phyloP scores from a whole-genome alignment of 1,140 invertebrate genomes.

The Drosophila nasuta region DNA sequence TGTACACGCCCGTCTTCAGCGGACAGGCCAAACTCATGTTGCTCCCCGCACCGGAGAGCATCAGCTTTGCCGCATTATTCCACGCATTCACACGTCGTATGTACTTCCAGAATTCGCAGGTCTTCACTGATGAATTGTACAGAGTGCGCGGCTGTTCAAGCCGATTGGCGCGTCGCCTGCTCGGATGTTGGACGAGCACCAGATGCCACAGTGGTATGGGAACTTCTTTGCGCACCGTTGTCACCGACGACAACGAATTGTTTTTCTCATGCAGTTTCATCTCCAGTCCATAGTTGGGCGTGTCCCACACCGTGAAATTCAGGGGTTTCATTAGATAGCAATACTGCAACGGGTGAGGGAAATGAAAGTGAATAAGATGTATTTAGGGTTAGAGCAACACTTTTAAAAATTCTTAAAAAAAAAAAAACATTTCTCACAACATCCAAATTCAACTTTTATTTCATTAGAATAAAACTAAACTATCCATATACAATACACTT shows the following conservation, averaged over 20 bases:
- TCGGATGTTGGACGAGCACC: conserved; percentile 56
- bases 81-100: conserved; percentile 68
- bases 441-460: too few species aligned
- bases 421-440: too few species aligned
- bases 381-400: too few species aligned
- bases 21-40: conserved; percentile 76
- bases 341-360: conserved; percentile 26
- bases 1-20: conserved; percentile 63
- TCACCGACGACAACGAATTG: conserved; percentile 71
- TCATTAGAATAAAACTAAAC: too few species aligned
- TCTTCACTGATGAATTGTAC: conserved; percentile 68
- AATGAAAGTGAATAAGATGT: too few species aligned
- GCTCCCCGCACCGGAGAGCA: conserved; percentile 61
- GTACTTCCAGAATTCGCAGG: conserved; percentile 74
- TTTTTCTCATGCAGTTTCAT: conserved; percentile 57
- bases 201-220: conserved; percentile 69
- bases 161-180: conserved; percentile 8
- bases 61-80: conserved; percentile 62
- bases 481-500: too few species aligned
- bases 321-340: conserved; percentile 70
- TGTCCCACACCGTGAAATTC: conserved; percentile 49
- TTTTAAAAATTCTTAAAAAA: too few species aligned
- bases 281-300: conserved; percentile 57
- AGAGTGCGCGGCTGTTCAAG: conserved; percentile 54
- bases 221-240: conserved; percentile 64